Base-by-base conservation (phyloP, 1,140 invertebrate species). In the Hyles vespertilio region DNA sequence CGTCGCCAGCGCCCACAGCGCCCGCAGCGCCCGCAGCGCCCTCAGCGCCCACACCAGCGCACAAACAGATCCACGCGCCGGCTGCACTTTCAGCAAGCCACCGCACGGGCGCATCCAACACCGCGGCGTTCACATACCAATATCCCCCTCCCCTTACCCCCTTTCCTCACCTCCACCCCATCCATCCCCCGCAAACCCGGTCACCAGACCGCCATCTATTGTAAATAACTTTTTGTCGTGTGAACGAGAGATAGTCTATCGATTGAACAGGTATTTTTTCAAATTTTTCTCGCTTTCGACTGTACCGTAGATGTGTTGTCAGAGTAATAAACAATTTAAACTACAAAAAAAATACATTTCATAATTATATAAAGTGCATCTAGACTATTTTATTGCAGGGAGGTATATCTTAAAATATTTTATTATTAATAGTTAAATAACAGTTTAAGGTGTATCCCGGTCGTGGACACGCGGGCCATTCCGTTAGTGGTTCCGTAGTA, bases 151-250 rank as follows among this genome's bases (percentile, higher is more conserved):
- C 60, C 47, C 59, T 22, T 22, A 58, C 63, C 61, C 59, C 56
- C 36, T 65, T 61, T 52, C 64, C 70, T 59, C 52, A 60, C 60
- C 59, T 67, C 54, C 51, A 61, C 58, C 63, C 71, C 22, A 22
- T 68, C 62, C 51, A 34, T 63, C 57, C 67, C 22, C 73, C 64
- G 54, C 63, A 48, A 49, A 65, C 55, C 60, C 60, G 49, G 49
- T 64, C 62, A 47, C 40, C 56, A 63, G 45, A 63, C 55, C 64
- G 67, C 63, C 71, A 62, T 84, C 85, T 87, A 87, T 88, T 88
- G 85, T 88, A 88, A 87, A 88, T 88, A 88, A 83, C 79, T 88
- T 88, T 85, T 88, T 87, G 80, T 88, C 85, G 84, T 88, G 77
- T 88, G 77, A 87, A 87, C 85, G 80, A 88, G 73, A 88, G 76